These are phyloP conservation scores for Zelostemma sp. DNA, from an alignment of 1,140 invertebrate genomes.

Conservation along the genomic window DNA sequence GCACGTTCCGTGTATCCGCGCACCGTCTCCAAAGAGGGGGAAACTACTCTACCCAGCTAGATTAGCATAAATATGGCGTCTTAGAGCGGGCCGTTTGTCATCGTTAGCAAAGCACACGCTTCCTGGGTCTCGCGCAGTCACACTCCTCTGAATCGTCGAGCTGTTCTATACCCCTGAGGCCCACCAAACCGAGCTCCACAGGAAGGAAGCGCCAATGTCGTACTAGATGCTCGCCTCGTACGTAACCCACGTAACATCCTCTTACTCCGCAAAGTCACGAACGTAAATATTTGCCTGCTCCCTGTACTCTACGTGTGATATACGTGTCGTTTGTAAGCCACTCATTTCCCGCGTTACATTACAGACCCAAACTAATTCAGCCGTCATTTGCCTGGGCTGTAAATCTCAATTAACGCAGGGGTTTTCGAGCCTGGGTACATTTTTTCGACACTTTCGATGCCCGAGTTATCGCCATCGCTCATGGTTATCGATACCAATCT, in stretches of 20 bases:
- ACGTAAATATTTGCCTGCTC: slow-evolving; percentile 35
- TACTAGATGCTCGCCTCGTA: slow-evolving; percentile 42
- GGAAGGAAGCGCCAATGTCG: slow-evolving; percentile 50
- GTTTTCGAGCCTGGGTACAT: slow-evolving; percentile 14
- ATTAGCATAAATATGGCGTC: slow-evolving; percentile 72
- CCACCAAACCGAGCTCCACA: slow-evolving; percentile 32
- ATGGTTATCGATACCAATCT: slow-evolving; percentile 53
- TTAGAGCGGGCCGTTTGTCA: slow-evolving; percentile 68
- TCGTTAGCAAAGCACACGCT: slow-evolving; percentile 72
- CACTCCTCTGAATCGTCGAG: slow-evolving; percentile 55
- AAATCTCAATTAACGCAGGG: slow-evolving; percentile 11
- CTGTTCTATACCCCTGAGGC: slow-evolving; percentile 38
- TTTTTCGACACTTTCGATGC: slow-evolving; percentile 22
- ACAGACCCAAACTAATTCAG: too few relatives aligned
- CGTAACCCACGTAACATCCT: slow-evolving; percentile 44
- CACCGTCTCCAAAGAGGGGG: slow-evolving; percentile 38
- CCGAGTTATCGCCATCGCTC: slow-evolving; percentile 40
- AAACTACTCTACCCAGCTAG: slow-evolving; percentile 50
- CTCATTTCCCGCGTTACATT: neutral
- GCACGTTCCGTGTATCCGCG: slow-evolving; percentile 44
- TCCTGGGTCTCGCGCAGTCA: slow-evolving; percentile 68
- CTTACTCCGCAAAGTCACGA: slow-evolving; percentile 35
- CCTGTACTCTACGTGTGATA: neutral
- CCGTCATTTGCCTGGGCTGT: neutral
- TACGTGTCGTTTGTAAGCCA: neutral